Conservation (phyloP, 2,888 invertebrate genomes). For the Leptothorax acervorum region DNA sequence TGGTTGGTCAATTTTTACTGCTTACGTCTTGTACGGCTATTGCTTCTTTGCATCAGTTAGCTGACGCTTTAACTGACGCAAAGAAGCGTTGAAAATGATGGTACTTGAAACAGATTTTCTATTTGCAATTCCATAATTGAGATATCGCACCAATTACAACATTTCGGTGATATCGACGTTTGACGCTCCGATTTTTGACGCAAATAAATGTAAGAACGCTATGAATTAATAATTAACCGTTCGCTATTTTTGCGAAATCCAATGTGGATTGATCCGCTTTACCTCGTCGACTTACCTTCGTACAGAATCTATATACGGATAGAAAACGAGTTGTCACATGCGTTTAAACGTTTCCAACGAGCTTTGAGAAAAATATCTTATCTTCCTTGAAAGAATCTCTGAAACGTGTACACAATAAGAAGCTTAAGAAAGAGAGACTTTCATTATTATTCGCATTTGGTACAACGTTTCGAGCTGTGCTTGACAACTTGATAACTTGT, state of each 20-base stretch:
- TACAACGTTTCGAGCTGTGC: background rate
- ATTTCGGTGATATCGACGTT: constrained; percentile 30
- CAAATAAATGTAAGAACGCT: background rate
- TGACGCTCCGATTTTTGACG: background rate
- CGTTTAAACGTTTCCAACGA: background rate
- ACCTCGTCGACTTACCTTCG: background rate
- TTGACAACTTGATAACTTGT: constrained; percentile 21
- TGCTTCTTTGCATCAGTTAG: too few relatives aligned
- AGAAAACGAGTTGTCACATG: background rate
- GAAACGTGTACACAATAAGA: background rate
- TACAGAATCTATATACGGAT: background rate
- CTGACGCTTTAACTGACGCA: too few relatives aligned
- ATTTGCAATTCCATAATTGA: background rate
- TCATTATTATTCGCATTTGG: background rate
- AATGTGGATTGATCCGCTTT: constrained; percentile 21
- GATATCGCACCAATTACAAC: background rate
- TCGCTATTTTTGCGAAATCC: constrained; percentile 38
- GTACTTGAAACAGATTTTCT: background rate
- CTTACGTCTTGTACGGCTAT: too few relatives aligned
- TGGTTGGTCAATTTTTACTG: too few relatives aligned
- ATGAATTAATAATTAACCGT: constrained; percentile 34
- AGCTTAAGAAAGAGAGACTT: background rate
- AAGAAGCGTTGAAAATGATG: background rate
- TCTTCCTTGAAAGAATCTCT: background rate
- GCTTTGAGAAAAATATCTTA: background rate